Percentiles rank a stretch among this genome's conserved stretches.
These are phyloP conservation scores for Lates japonicus DNA, from an alignment of 2,797 vertebrate species.

Conservation along the genomic window DNA sequence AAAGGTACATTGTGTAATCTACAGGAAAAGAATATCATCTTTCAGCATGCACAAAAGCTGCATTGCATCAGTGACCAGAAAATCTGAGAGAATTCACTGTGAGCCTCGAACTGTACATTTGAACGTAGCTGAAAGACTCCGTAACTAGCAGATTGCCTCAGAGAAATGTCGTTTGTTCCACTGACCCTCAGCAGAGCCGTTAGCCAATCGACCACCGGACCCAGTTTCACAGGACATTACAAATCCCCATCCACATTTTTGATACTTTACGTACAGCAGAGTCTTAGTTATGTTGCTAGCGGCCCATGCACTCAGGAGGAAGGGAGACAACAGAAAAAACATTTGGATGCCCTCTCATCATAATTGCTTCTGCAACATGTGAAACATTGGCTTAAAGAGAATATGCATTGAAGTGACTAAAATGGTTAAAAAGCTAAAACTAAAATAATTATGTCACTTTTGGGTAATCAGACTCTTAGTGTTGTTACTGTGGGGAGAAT, in stretches of 20 bases:
- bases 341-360: neutral
- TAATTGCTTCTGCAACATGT: neutral
- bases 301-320: neutral
- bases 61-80: constrained; percentile 5
- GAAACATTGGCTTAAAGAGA: neutral
- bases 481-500: neutral
- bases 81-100: neutral
- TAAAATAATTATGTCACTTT: neutral
- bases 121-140: constrained; percentile 28
- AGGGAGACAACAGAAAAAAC: neutral
- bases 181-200: constrained; percentile 49
- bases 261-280: neutral
- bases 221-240: constrained; percentile 29
- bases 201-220: constrained; percentile 53
- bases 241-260: constrained; percentile 14
- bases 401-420: neutral
- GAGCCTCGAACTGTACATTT: neutral
- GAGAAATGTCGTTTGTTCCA: constrained; percentile 51
- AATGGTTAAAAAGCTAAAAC: neutral
- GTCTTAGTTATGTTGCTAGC: neutral
- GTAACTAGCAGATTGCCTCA: constrained; percentile 49
- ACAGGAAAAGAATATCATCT: constrained; percentile 16
- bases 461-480: neutral
- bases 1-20: constrained; percentile 32
- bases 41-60: constrained; percentile 16